Conservation (phyloP, 2,888 invertebrate species). For the Cephus runcator region DNA sequence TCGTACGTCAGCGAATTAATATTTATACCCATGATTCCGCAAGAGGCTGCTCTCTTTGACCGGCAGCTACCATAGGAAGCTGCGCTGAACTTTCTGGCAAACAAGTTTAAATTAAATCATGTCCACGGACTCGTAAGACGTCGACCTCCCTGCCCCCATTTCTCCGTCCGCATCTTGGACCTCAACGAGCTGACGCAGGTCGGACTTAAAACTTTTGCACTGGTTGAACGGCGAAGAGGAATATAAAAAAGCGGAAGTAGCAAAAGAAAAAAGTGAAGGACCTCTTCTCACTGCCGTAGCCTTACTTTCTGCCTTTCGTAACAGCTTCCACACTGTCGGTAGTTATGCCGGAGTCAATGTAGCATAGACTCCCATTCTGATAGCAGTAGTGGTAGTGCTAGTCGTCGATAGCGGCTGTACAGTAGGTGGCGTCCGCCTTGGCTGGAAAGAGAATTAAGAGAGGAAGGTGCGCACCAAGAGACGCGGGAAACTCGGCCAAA, state of each 20-base stretch:
- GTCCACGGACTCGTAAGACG: conserved; percentile 34
- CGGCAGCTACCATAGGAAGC: too few species aligned
- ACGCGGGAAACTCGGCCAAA: background rate
- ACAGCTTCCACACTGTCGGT: too few species aligned
- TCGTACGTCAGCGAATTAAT: background rate
- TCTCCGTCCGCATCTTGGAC: conserved; percentile 13
- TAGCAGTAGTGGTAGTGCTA: too few species aligned
- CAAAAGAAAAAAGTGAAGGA: background rate
- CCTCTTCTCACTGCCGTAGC: too few species aligned
- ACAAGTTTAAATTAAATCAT: conserved; percentile 57
- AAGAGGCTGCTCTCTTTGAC: too few species aligned
- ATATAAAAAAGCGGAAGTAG: conserved; percentile 1
- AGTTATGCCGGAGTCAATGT: too few species aligned
- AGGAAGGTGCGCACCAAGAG: too few species aligned
- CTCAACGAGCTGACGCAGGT: conserved; percentile 9
- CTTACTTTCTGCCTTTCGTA: too few species aligned
- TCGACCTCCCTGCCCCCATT: conserved; percentile 8
- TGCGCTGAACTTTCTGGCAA: conserved; percentile 21
- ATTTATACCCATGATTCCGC: conserved; percentile 2
- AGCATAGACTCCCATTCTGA: too few species aligned
- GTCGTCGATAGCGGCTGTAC: too few species aligned
- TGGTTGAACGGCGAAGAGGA: background rate
- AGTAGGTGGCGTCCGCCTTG: too few species aligned
- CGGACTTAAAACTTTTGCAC: conserved; percentile 24
- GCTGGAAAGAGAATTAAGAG: too few species aligned